phyloP scores from a whole-genome alignment of 2,113 vertebrate species.

The Galbula dea region DNA sequence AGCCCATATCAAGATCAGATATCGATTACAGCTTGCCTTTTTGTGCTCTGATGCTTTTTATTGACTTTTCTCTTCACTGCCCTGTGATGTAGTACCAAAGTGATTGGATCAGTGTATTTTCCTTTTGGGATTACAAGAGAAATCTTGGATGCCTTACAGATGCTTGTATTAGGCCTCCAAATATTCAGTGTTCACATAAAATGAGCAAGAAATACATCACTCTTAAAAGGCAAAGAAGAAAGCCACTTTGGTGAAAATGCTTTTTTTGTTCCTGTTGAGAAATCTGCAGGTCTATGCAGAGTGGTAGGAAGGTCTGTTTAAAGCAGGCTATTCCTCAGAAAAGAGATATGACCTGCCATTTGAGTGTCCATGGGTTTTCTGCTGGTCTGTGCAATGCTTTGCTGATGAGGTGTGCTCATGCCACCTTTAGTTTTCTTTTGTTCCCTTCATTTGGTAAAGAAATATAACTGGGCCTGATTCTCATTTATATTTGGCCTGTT shows the following conservation, averaged over 20 bases:
- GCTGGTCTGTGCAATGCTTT: background rate
- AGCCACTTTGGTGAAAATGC: background rate
- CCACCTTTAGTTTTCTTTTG: background rate
- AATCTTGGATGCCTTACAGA: conserved; percentile 41
- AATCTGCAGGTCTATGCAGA: background rate
- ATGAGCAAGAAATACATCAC: background rate
- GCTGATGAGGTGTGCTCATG: background rate
- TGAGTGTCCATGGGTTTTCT: background rate
- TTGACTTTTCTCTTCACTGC: conserved; percentile 59
- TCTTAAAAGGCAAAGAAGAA: background rate
- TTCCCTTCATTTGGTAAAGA: background rate
- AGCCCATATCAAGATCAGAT: conserved; percentile 45
- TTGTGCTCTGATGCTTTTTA: conserved; percentile 63
- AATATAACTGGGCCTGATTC: background rate
- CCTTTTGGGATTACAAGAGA: conserved; percentile 22
- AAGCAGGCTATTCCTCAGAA: background rate
- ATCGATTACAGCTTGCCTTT: conserved; percentile 66
- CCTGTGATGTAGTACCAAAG: conserved; percentile 19
- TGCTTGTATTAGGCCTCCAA: conserved; percentile 14
- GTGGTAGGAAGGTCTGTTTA: background rate
- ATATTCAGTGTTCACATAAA: conserved; percentile 13
- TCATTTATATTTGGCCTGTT: background rate
- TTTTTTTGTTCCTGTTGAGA: background rate
- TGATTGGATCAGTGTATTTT: conserved; percentile 58
- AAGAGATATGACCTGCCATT: background rate